Evolutionary conservation across 2,113 vertebrate species (phyloP), one percentile per base, ranked within the genome.

Genomic region (Sceloporus undulatus): DNA sequence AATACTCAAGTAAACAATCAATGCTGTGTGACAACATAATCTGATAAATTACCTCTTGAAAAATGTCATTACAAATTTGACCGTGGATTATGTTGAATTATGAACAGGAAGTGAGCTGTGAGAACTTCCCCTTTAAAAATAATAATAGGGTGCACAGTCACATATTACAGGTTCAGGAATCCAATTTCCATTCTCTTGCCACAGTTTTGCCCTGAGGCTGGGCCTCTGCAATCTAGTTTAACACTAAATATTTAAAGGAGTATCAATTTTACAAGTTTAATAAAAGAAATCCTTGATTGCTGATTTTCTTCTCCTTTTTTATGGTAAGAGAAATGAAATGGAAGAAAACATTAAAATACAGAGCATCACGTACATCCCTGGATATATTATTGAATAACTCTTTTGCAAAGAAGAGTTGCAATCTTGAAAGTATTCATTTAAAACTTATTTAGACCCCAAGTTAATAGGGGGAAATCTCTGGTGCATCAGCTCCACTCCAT

Each of bases 221-320:
- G 4, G n/a, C 9, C 62, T 82, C 59, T 38, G 54, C 27, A 19
- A 29, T 29, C 38, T 11, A 48, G 1, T 73, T 38, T n/a, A 74
- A 54, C 11, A 59, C 52, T 25, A 74, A 74, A 73, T 14, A 66
- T 82, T 40, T 82, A 29, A 70, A 70, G 65, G 38, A 9, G 6
- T 8, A 25, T 27, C 5, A 25, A 2, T 82, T 70, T 83, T 48
- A 10, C 40, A 84, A 87, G 87, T 27, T 76, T 92, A 91, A 91
- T 93, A 23, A 11, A 25, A 18, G 13, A n/a, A 79, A 34, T 1
- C 40, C 93, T 92, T 91, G 79, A 86, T 86, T 94, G 89, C 94
- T 81, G 25, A 87, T 91, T 86, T 5, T 2, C 65, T 90, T 87
- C 1, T 3, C 40, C 8, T 74, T 56, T 48, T 75, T 82, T 87